Evolutionary conservation across 2,888 invertebrate genomes (phyloP), one percentile per base, ranked within the genome.

Genomic region (Podabrus alpinus): DNA sequence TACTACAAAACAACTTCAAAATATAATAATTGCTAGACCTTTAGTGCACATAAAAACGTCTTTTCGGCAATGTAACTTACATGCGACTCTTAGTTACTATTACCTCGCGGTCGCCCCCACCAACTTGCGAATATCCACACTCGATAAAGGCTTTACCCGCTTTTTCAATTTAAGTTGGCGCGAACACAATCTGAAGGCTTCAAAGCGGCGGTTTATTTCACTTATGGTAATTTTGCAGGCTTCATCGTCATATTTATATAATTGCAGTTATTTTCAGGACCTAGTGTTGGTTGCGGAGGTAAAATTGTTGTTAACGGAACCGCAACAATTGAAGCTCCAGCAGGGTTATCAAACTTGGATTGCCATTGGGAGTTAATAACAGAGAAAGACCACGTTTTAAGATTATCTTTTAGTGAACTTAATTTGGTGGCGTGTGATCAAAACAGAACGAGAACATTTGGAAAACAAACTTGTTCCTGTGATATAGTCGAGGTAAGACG

Each of bases 341-440:
- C 89, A 0, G 85, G 86, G 1, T 94, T 92, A 78, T 86, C 90
- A 59, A 88, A 90, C 79, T 88, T 95, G 80, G 93, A 95, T 80
- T 97, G 97, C 83, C 88, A 90, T 68, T 97, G 96, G 94, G 86
- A 87, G 4, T 88, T 97, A 60, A 87, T 85, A 68, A 92, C 92
- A 0, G 89, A 90, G 0, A 82, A 83, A 1, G 92, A 91, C 71
- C 89, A 92, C 78, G 88, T 91, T 5, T 88, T 96, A 1, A 89
- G 89, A 82, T 85, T 96, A 1, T 88, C 90, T 72, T 89, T 93
- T 69, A 86, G 86, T 24, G 86, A 88, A 11, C 87, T 92, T 66
- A 89, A 91, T 80, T 81, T 92, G 29, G 88, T 90, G n/a, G 83
- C 88, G 1, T 89, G 90, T 13, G 59, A 11, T 3, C 59, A 70